Evolutionary conservation across 2,888 invertebrate genomes (phyloP), one percentile per base, ranked within the genome.

Genomic region (Ceraclea dissimilis): DNA sequence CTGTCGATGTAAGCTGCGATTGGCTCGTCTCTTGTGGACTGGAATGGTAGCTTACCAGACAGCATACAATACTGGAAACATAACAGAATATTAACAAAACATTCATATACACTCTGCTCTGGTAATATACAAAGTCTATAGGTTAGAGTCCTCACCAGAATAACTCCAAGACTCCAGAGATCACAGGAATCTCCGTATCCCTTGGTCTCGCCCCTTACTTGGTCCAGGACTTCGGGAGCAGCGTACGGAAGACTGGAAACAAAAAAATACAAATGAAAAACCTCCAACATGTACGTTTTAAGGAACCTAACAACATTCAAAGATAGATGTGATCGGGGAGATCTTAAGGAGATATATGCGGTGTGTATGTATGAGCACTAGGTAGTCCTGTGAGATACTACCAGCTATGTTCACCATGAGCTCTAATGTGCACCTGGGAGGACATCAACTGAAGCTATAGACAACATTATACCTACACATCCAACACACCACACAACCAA

Each of bases 161-260:
- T 91, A 1, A 95, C 95, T 0, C 98, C 98, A 0, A 98, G 78
- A 64, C 94, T 93, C 94, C 97, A 98, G 58, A 96, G 76, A 75
- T 98, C 98, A 76, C 95, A 95, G 67, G 90, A 88, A 69, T 93
- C 88, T 62, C 93, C 91, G 74, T 97, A 97, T 26, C 88, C 86
- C 4, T 74, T 72, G 39, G 70, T 69, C 18, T 67, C 63, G 19
- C 74, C 65, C 60, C 67, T 62, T 17, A 51, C 53, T 19, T 50
- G 51, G 63, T 83, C 81, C 47, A 98, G 78, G 11, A 96, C 92
- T 70, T 98, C 97, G 0, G 97, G 97, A 1, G 97, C 95, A 0
- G 95, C 97, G 74, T 97, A 98, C 65, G 90, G 88, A 48, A 94
- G 72, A 55, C 77, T 77, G 66, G 0, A 52, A 56, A 6, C 5